Base-by-base conservation (phyloP, 2,797 vertebrate genomes). In the Falco columbarius region DNA sequence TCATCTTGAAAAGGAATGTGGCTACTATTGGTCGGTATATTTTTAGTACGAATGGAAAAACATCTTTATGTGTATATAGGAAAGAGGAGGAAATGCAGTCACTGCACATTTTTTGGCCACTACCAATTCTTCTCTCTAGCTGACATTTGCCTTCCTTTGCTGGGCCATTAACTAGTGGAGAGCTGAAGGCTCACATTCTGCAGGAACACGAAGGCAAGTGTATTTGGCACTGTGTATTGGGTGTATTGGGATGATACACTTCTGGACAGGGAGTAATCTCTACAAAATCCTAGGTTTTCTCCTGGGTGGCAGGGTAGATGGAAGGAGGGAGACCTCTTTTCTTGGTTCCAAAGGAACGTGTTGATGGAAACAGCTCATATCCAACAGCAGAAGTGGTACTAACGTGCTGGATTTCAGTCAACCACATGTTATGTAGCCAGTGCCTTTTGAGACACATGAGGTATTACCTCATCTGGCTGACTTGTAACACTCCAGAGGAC, bases 351-450 rank as follows among this genome's bases (percentile, higher is more conserved):
- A 79, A 26, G 18, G 32, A 82, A 27, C 9, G 59, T 77, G n/a
- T 13, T 44, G 6, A 26, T 61, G 24, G 9, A 70, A 72, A 58
- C 34, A 73, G 36, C 20, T 81, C 13, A 34, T 42, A 52, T 24
- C 8, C 23, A 75, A 46, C 16, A 68, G 32, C 16, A 55, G 62
- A 71, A 77, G 30, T 20, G 34, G 19, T 77, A 19, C 30, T 54
- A 49, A 49, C 1, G 0, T 27, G 7, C n/a, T 65, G 36, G 14
- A 5, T 24, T 74, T 84, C 89, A 71, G 47, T 55, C 51, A 86
- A 30, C 15, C n/a, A 40, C 0, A 0, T 30, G 3, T 70, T 26
- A 7, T 7, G 4, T 66, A 70, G 4, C 29, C 0, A 0, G 7
- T 46, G 27, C 15, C 12, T 81, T 62, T 52, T 65, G 47, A 66